Conservation (phyloP, 2,113 vertebrate species). For the Orientallactaga bullata region DNA sequence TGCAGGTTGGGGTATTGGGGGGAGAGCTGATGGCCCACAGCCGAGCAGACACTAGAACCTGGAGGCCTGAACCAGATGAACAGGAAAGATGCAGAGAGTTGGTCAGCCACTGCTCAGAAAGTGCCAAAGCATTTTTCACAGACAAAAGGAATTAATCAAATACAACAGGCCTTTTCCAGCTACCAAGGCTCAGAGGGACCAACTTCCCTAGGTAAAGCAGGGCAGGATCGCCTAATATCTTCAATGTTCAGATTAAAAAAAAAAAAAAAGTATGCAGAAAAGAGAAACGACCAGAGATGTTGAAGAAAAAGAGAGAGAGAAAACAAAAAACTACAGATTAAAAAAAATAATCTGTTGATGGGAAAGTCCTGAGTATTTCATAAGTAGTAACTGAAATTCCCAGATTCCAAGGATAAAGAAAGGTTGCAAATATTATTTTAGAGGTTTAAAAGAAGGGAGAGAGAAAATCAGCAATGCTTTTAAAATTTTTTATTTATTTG, state of each 20-base stretch:
- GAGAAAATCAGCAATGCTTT: slow-evolving; percentile 24
- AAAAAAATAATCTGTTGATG: background rate
- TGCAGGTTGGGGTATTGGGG: background rate
- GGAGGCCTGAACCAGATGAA: background rate
- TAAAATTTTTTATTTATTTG: too few relatives aligned
- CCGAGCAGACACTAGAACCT: background rate
- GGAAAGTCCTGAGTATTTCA: background rate
- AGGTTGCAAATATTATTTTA: background rate
- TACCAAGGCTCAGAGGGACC: background rate
- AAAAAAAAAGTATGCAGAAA: background rate
- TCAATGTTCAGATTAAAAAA: background rate
- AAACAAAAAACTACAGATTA: background rate
- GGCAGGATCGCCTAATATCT: background rate
- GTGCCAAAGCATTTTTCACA: background rate
- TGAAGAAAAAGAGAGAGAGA: too few relatives aligned
- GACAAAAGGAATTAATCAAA: background rate
- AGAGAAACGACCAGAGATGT: background rate
- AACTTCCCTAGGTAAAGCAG: background rate
- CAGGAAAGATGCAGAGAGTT: background rate
- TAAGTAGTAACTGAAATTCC: background rate
- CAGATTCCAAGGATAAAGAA: slow-evolving; percentile 13
- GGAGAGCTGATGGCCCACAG: background rate
- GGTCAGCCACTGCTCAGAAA: background rate
- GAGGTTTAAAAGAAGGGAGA: background rate
- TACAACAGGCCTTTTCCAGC: background rate